Base-by-base conservation (phyloP, 92 coral and sea anemone species). In the Metridium senile region DNA sequence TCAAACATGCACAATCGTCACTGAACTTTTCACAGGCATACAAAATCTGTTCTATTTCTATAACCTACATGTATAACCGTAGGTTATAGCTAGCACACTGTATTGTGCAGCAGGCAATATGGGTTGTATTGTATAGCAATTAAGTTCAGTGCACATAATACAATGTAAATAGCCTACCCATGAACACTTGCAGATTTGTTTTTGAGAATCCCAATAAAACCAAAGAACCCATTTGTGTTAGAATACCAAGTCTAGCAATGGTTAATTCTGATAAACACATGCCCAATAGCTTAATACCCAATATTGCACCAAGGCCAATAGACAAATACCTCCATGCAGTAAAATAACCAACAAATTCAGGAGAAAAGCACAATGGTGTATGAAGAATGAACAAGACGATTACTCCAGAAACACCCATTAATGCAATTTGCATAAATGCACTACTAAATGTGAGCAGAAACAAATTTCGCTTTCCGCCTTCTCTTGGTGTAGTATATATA, bases 301-400 rank as follows among this genome's bases (percentile, higher is more conserved):
- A 56, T 32, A 90, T 79, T 1, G 95, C 95, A 43, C 95, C 95
- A 26, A 80, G 8, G 20, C 95, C 95, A 58, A 77, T 39, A 26
- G 61, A 25, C n/a, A 80, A 66, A 54, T 58, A 57, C 19, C 95
- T 74, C 58, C 73, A 69, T 0, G 87, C 91, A 46, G 91, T 54
- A 45, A 57, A 87, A 64, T 83, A 90, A 0, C 95, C 95, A 75
- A 90, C 91, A 58, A 78, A 61, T 11, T 80, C 89, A 0, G 95
- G 87, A 1, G 95, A 87, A 33, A 90, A 90, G 23, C 95, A 90
- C 76, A 90, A 58, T 0, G 95, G 95, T 18, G 84, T 74, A 80
- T 87, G 91, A 16, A 90, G 84, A 59, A 90, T 25, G 71, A 75
- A 90, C 33, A 90, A 82, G 23, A 70, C 80, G 13, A 68, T 45